Conservation (phyloP, 2,113 vertebrate genomes). For the Baryphthengus martii region DNA sequence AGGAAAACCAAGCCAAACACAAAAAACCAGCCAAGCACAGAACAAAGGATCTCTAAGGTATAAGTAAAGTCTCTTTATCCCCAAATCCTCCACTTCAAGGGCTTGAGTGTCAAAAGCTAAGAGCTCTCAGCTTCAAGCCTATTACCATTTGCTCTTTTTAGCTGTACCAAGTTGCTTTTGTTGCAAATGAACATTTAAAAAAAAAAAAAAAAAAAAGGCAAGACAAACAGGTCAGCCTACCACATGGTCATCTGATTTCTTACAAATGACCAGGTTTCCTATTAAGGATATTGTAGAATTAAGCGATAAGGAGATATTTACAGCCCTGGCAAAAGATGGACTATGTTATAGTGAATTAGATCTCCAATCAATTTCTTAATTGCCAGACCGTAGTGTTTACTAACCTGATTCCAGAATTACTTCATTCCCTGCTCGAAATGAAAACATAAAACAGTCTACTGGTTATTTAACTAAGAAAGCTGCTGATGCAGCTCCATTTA, state of each 20-base stretch:
- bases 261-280: background rate
- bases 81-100: background rate
- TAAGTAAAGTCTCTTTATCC: background rate
- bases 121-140: background rate
- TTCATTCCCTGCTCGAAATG: background rate
- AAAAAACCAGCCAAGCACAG: background rate
- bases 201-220: background rate
- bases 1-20: background rate
- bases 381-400: conserved; percentile 11
- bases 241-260: background rate
- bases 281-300: background rate
- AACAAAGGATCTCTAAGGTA: background rate
- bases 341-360: background rate
- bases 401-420: conserved; percentile 25
- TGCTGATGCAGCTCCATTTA: background rate
- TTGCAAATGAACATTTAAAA: background rate
- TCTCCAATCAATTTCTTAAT: background rate
- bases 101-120: conserved; percentile 35
- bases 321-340: background rate
- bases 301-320: conserved; percentile 37
- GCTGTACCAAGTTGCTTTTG: background rate
- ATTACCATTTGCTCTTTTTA: background rate
- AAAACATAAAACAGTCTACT: background rate
- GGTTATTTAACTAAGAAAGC: background rate
- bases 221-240: background rate